Evolutionary conservation across 2,113 vertebrate species (phyloP).

Genomic region (human (Homo sapiens)): GRCh38 chr2:50600001-50600500

Average conservation of each 20-base stretch:
- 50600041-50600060: slow-evolving; percentile 34
- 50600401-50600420: too few species aligned
- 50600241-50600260: background rate
- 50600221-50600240: background rate
- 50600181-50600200: slow-evolving; percentile 16
- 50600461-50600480: too few species aligned
- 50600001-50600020: slow-evolving; percentile 19
- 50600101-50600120: background rate
- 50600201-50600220: background rate
- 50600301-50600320: background rate
- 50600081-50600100: background rate
- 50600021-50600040: slow-evolving; percentile 46
- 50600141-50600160: slow-evolving; percentile 20
- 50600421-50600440: too few species aligned
- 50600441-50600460: too few species aligned
- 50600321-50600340: background rate
- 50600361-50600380: too few species aligned
- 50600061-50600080: background rate
- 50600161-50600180: background rate
- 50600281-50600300: background rate
- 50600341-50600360: too few species aligned
- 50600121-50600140: background rate
- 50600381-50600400: too few species aligned
- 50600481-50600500: too few species aligned
- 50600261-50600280: background rate